Percentiles rank a stretch among this genome's conserved stretches.
phyloP scores from a whole-genome alignment of 2,797 vertebrate genomes.

The Arctocebus calabarensis region DNA sequence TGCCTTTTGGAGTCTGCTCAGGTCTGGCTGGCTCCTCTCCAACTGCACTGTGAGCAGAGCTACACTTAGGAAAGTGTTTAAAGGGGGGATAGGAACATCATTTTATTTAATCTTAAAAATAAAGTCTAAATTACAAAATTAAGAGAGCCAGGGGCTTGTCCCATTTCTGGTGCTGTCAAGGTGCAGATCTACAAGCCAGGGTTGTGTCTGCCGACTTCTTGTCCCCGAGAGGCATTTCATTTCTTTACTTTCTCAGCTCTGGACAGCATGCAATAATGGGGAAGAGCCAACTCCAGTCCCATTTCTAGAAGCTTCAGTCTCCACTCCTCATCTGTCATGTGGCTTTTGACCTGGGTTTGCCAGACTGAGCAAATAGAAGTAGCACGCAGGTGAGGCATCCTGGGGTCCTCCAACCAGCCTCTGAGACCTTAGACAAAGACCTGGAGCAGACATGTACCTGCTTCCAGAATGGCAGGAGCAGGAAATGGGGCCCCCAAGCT shows the following conservation, averaged over 20 bases:
- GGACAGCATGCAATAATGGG: background rate
- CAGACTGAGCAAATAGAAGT: background rate
- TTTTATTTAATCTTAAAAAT: background rate
- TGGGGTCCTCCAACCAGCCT: background rate
- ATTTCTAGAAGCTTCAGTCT: background rate
- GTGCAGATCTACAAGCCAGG: no score
- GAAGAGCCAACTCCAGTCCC: background rate
- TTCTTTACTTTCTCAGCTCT: background rate
- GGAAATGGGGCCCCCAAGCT: background rate
- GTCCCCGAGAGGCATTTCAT: background rate
- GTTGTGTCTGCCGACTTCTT: background rate
- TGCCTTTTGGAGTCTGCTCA: background rate
- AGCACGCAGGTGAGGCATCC: background rate
- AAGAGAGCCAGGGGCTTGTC: background rate
- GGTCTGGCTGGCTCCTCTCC: background rate
- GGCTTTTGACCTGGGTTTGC: background rate
- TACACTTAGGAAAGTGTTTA: background rate
- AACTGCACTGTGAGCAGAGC: background rate
- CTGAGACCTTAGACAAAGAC: background rate
- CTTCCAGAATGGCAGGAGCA: background rate
- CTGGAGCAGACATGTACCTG: background rate
- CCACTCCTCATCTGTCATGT: background rate
- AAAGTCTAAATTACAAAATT: background rate
- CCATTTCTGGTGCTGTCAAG: background rate
- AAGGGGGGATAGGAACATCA: background rate